Evolutionary conservation across 2,888 invertebrate genomes (phyloP).

Genomic region (Rambutsinella grinnellia): DNA sequence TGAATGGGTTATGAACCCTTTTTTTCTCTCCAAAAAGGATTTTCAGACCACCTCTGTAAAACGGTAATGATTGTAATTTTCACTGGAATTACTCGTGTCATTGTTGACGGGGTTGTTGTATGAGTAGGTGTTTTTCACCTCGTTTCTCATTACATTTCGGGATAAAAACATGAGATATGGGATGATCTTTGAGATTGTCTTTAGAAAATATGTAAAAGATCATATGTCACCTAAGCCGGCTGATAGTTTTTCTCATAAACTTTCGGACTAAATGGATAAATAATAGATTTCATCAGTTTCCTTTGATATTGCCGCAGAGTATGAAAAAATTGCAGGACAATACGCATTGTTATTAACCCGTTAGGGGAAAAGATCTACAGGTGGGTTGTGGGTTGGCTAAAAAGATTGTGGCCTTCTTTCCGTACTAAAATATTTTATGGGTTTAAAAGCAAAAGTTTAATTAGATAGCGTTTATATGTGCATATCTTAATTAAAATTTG

Average conservation of each 20-base stretch:
- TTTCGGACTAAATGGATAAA: slow-evolving; percentile 22
- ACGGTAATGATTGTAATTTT: not conserved
- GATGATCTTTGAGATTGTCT: not conserved
- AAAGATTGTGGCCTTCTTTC: too few relatives aligned
- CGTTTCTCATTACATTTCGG: slow-evolving; percentile 26
- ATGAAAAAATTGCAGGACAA: too few relatives aligned
- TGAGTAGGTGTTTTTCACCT: slow-evolving; percentile 50
- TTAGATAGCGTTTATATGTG: too few relatives aligned
- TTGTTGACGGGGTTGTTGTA: not conserved
- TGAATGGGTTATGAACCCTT: too few relatives aligned
- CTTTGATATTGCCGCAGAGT: not conserved
- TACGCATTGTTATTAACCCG: not conserved
- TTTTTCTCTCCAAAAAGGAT: too few relatives aligned
- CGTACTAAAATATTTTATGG: too few relatives aligned
- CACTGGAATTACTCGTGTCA: too few relatives aligned
- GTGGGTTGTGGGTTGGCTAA: too few relatives aligned
- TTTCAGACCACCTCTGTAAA: slow-evolving; percentile 7
- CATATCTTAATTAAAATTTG: too few relatives aligned
- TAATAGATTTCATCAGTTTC: slow-evolving; percentile 33
- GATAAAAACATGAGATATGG: slow-evolving; percentile 1
- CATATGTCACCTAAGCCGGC: too few relatives aligned
- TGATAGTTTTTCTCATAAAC: too few relatives aligned
- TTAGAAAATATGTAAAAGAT: not conserved
- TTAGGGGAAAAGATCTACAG: not conserved
- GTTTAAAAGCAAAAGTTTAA: too few relatives aligned